phyloP scores from a whole-genome alignment of 2,888 invertebrate species.

The Drosophila paranaensis region DNA sequence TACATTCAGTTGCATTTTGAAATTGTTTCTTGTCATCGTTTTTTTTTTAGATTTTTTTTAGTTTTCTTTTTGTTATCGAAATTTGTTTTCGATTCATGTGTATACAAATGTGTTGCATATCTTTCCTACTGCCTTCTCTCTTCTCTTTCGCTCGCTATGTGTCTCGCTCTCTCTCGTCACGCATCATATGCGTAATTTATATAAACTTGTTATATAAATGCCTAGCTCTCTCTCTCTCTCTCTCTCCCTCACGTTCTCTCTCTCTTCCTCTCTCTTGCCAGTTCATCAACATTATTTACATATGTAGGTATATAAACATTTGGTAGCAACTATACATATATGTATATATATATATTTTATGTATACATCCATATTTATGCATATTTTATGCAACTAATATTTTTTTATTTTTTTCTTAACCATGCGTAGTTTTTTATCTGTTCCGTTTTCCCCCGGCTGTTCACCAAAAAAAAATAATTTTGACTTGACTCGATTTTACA shows the following conservation, averaged over 20 bases:
- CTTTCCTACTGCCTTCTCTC: background rate
- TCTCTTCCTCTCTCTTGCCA: background rate
- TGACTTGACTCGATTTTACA: background rate
- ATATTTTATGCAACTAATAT: background rate
- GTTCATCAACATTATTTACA: slow-evolving; percentile 45
- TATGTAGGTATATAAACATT: slow-evolving; percentile 16
- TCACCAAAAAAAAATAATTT: background rate
- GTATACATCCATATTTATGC: slow-evolving; percentile 18
- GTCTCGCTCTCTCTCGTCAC: slow-evolving; percentile 14
- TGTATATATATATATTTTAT: slow-evolving; percentile 18
- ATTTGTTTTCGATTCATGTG: slow-evolving; percentile 15
- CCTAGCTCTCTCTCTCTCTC: background rate
- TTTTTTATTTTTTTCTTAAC: slow-evolving; percentile 44
- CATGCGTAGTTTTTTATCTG: slow-evolving; percentile 72
- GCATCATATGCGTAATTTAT: slow-evolving; percentile 24
- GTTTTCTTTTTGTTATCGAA: slow-evolving; percentile 14
- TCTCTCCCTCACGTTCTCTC: background rate
- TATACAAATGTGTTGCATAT: slow-evolving; percentile 18
- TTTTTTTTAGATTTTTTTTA: background rate
- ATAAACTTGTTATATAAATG: slow-evolving; percentile 9
- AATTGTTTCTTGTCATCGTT: slow-evolving; percentile 29
- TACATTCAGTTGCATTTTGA: slow-evolving; percentile 72
- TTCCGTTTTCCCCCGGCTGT: slow-evolving; percentile 41
- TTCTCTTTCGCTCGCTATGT: background rate
- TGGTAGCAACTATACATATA: slow-evolving; percentile 14